phyloP scores from a whole-genome alignment of 2,113 vertebrate species.

The Colinus virginianus region DNA sequence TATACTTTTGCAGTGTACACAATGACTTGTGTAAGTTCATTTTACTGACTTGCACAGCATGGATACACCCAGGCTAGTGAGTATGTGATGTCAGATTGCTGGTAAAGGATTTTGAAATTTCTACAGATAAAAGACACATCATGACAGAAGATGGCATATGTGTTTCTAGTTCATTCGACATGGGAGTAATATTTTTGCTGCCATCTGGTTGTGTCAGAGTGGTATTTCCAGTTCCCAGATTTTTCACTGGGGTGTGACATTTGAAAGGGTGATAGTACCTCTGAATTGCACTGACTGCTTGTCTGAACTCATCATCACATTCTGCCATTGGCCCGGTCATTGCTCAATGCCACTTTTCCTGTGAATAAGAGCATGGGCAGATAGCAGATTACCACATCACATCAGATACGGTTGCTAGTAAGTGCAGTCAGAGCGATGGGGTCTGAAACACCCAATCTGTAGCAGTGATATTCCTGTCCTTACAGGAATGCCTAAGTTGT shows the following conservation, averaged over 20 bases:
- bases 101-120: not conserved
- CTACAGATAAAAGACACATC: not conserved
- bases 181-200: not conserved
- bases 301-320: slow-evolving; percentile 9
- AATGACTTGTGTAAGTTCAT: not conserved
- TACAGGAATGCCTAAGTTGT: not conserved
- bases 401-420: not conserved
- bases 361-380: not conserved
- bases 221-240: not conserved
- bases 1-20: not conserved
- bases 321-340: not conserved
- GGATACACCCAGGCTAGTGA: not conserved
- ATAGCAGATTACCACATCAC: not conserved
- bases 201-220: not conserved
- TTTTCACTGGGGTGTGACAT: slow-evolving; percentile 3
- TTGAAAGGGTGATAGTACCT: not conserved
- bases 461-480: rapidly evolving
- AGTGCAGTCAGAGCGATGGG: not conserved
- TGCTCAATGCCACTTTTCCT: not conserved
- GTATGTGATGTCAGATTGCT: not conserved
- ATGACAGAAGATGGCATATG: not conserved
- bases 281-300: slow-evolving; percentile 19
- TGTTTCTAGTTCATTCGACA: not conserved
- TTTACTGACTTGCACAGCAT: not conserved
- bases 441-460: not conserved